phyloP scores from a whole-genome alignment of 1,140 invertebrate genomes.

The Spodoptera frugiperda region DNA sequence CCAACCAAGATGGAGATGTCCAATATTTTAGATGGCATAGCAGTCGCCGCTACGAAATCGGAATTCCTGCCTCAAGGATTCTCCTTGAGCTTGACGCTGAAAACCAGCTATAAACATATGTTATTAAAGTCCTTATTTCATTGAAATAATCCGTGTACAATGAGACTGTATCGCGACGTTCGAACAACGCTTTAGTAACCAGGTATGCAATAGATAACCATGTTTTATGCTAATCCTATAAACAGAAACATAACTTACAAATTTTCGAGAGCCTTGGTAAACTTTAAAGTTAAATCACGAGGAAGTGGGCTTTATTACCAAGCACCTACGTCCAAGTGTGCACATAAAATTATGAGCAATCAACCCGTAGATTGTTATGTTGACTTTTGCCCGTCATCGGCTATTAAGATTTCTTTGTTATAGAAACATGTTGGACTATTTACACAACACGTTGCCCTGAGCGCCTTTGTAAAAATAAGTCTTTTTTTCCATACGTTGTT shows the following conservation, averaged over 20 bases:
- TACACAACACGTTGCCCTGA: conserved; percentile 81
- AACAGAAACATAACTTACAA: conserved; percentile 81
- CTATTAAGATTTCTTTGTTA: conserved; percentile 86
- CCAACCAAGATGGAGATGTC: conserved; percentile 84
- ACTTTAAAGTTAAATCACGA: conserved; percentile 56
- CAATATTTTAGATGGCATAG: conserved; percentile 86
- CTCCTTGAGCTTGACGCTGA: conserved; percentile 52
- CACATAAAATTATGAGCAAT: conserved; percentile 79
- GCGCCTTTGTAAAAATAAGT: conserved; percentile 76
- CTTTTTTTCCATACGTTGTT: conserved; percentile 68
- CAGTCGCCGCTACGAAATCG: conserved; percentile 81
- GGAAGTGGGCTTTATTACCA: conserved; percentile 63
- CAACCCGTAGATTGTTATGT: conserved; percentile 81
- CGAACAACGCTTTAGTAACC: conserved; percentile 78
- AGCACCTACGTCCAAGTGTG: conserved; percentile 58
- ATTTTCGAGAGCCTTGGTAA: conserved; percentile 76
- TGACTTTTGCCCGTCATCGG: conserved; percentile 82
- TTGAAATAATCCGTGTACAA: conserved; percentile 50
- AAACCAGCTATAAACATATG: conserved; percentile 66
- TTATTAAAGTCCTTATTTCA: conserved; percentile 60
- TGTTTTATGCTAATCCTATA: conserved; percentile 81
- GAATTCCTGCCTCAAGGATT: conserved; percentile 79
- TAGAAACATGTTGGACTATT: conserved; percentile 85
- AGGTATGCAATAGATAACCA: conserved; percentile 82
- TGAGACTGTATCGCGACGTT: conserved; percentile 70